phyloP scores from a whole-genome alignment of 37 sponge, comb jelly and placozoan genomes.

The Beroe forskalii region DNA sequence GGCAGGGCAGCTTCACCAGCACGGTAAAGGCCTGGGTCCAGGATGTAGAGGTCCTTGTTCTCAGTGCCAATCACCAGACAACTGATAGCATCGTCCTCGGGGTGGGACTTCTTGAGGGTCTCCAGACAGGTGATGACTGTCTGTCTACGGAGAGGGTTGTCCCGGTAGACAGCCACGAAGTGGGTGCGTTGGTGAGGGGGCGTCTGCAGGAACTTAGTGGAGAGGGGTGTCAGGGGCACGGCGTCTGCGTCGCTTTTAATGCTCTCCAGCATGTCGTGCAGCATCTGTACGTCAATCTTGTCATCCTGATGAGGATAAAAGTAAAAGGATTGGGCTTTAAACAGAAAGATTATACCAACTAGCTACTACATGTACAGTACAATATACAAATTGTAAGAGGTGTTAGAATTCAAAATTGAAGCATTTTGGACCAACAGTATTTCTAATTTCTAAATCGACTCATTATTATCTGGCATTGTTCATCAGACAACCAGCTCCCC shows the following conservation, averaged over 20 bases:
- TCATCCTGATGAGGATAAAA: no score
- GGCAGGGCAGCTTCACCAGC: conserved; percentile 67
- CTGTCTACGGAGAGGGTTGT: conserved; percentile 84
- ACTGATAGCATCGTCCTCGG: conserved; percentile 82
- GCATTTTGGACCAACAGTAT: no score
- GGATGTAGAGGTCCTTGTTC: conserved; percentile 80
- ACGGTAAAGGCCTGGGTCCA: conserved; percentile 97
- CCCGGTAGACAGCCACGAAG: conserved; percentile 79
- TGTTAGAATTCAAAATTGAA: no score
- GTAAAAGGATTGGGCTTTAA: no score
- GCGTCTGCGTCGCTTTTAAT: conserved; percentile 67
- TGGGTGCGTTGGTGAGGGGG: conserved; percentile 73
- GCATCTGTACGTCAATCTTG: conserved; percentile 71
- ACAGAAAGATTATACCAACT: no score
- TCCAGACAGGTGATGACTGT: conserved; percentile 83
- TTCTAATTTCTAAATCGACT: no score
- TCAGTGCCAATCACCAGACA: conserved; percentile 95
- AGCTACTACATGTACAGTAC: no score
- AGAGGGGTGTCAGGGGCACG: conserved; percentile 59
- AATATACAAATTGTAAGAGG: no score
- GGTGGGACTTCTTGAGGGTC: conserved; percentile 82
- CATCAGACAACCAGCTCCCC: no score
- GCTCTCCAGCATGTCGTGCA: conserved; percentile 70
- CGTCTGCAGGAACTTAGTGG: conserved; percentile 78
- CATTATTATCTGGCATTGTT: no score